phyloP scores from a whole-genome alignment of 2,797 vertebrate species.

The Premnoplex brunnescens region DNA sequence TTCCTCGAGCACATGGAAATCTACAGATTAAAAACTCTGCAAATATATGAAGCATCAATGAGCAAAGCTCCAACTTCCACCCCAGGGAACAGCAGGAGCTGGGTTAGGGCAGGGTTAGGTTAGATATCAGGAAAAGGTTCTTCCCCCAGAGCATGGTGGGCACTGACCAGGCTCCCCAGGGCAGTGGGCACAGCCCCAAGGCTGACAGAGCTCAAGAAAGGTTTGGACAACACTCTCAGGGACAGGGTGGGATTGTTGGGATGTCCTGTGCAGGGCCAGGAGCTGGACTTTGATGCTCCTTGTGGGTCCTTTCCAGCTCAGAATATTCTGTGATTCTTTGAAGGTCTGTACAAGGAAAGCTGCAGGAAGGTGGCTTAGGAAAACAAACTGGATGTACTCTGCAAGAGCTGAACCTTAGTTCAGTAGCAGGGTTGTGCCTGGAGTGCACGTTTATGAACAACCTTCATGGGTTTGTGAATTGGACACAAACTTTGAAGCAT shows the following conservation, averaged over 20 bases:
- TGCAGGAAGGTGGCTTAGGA: neutral
- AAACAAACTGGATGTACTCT: neutral
- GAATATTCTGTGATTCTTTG: neutral
- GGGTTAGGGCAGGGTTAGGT: neutral
- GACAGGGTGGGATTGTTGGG: neutral
- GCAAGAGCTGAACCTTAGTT: neutral
- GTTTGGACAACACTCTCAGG: fast-evolving
- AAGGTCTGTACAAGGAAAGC: neutral
- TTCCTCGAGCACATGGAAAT: neutral
- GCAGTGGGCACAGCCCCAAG: neutral
- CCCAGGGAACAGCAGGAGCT: neutral
- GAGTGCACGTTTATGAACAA: neutral
- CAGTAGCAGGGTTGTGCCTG: neutral
- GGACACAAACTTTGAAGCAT: neutral
- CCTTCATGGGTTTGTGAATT: neutral
- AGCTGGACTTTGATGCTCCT: neutral
- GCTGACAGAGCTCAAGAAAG: neutral
- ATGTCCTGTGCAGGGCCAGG: neutral
- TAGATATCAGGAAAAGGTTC: neutral
- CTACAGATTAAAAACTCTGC: neutral
- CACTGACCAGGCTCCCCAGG: neutral
- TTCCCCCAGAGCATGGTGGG: neutral
- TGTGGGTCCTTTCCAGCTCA: neutral
- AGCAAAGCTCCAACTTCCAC: neutral
- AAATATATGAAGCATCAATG: neutral